Percentiles rank a stretch among this genome's conserved stretches.
These are phyloP conservation scores for Crioceris asparagi DNA, from an alignment of 2,888 invertebrate species.

Conservation along the genomic window DNA sequence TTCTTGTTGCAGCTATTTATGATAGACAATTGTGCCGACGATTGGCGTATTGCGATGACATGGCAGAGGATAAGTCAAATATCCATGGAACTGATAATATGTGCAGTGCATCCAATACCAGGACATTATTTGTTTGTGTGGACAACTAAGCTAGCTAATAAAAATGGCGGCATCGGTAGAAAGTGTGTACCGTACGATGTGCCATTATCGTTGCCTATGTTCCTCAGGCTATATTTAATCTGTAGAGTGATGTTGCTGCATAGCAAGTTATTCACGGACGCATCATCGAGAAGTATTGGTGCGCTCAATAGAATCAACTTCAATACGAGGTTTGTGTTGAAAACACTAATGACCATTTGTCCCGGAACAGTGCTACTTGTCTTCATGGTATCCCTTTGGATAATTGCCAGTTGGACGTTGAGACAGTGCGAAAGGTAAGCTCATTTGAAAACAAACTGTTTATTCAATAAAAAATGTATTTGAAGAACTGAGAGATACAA, in stretches of 20 bases:
- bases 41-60: conserved; percentile 99
- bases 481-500: too few species aligned
- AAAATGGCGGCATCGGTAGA: conserved; percentile 49
- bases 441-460: too few species aligned
- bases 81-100: conserved; percentile 83
- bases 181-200: conserved; percentile 88
- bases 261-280: conserved; percentile 99
- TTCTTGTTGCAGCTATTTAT: conserved; percentile 81
- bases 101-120: conserved; percentile 96
- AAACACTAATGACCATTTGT: conserved; percentile 99
- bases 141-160: conserved; percentile 91
- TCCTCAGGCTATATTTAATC: conserved; percentile 97
- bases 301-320: conserved; percentile 98
- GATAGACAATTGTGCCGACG: conserved; percentile 99
- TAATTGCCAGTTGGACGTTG: conserved; percentile 98
- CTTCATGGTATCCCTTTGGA: conserved; percentile 99
- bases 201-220: conserved; percentile 97
- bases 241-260: conserved; percentile 99
- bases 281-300: conserved; percentile 95
- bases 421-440: conserved; percentile 95
- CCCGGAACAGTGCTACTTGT: conserved; percentile 95
- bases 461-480: too few species aligned
- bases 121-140: conserved; percentile 93
- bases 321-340: conserved; percentile 82
- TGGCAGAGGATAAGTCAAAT: conserved; percentile 94